Conservation (phyloP, 1,140 invertebrate species). For the Zaprionus ghesquierei region DNA sequence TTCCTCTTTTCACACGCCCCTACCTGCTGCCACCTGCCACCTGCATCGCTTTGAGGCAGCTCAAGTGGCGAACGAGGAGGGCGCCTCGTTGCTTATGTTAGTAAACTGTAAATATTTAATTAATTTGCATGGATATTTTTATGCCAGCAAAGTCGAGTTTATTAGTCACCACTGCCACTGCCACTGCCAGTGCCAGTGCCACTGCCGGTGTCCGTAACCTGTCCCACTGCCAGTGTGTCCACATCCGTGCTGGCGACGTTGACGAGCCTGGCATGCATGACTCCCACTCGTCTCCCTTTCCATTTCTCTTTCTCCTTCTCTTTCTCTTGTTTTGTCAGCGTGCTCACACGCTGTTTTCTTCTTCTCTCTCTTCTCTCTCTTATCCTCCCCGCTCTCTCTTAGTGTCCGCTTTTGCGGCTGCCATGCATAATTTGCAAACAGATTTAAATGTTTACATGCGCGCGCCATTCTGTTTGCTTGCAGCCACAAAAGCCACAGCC, state of each 20-base stretch:
- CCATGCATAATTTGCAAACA: slow-evolving; percentile 57
- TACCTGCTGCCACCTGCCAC: background rate
- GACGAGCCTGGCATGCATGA: slow-evolving; percentile 11
- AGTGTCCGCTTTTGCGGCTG: slow-evolving; percentile 35
- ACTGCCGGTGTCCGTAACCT: background rate
- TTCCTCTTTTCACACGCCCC: slow-evolving; percentile 13
- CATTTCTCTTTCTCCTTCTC: too few relatives aligned
- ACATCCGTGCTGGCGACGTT: slow-evolving; percentile 16
- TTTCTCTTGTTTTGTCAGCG: background rate
- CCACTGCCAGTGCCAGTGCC: background rate
- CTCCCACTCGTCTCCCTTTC: background rate
- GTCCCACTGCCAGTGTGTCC: slow-evolving; percentile 5
- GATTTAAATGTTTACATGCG: slow-evolving; percentile 60
- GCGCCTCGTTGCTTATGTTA: slow-evolving; percentile 59
- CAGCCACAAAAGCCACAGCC: slow-evolving; percentile 23
- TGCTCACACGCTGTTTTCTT: slow-evolving; percentile 16
- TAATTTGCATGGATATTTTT: slow-evolving; percentile 80
- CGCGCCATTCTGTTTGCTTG: slow-evolving; percentile 36
- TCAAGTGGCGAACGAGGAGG: background rate
- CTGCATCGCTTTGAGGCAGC: slow-evolving; percentile 2
- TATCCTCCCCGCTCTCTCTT: background rate
- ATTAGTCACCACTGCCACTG: slow-evolving; percentile 56
- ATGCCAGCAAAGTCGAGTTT: slow-evolving; percentile 74
- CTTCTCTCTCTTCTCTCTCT: background rate
- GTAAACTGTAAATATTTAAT: slow-evolving; percentile 80